phyloP scores from a whole-genome alignment of 2,888 invertebrate genomes.

The Linyphia triangularis region DNA sequence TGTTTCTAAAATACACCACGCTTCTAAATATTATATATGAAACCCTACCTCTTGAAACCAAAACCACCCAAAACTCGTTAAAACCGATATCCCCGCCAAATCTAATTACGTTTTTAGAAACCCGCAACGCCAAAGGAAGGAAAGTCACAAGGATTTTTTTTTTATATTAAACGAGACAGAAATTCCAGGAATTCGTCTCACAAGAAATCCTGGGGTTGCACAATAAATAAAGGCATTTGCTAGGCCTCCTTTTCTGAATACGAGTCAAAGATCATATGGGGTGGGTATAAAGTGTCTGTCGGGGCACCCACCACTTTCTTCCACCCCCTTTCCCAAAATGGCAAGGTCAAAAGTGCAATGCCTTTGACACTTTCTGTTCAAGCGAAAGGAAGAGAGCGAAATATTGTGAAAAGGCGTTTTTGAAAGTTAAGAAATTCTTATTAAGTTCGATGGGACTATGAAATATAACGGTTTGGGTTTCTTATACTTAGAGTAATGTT shows the following conservation, averaged over 20 bases:
- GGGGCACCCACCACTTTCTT: constrained; percentile 21
- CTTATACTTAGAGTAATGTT: no score
- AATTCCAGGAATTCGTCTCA: constrained; percentile 20
- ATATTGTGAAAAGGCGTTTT: neutral
- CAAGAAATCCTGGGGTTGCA: constrained; percentile 6
- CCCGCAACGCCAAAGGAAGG: neutral
- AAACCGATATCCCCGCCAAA: neutral
- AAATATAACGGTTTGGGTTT: no score
- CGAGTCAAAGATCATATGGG: constrained; percentile 29
- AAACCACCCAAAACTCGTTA: no score
- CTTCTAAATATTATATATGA: no score
- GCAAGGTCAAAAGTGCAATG: neutral
- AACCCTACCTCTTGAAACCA: no score
- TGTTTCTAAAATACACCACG: no score
- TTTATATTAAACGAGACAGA: neutral
- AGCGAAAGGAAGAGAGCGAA: neutral
- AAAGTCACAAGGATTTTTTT: neutral
- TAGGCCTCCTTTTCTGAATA: neutral
- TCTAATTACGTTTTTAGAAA: constrained; percentile 1
- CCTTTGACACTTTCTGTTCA: neutral
- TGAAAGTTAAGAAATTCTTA: neutral
- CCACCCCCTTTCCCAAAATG: neutral
- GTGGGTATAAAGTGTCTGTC: constrained; percentile 18
- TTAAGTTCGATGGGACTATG: no score
- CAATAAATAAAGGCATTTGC: constrained; percentile 56